Percentiles rank a stretch among this genome's conserved stretches.
Conservation (phyloP, 2,888 invertebrate species). For the Trachelus iudaicus region DNA sequence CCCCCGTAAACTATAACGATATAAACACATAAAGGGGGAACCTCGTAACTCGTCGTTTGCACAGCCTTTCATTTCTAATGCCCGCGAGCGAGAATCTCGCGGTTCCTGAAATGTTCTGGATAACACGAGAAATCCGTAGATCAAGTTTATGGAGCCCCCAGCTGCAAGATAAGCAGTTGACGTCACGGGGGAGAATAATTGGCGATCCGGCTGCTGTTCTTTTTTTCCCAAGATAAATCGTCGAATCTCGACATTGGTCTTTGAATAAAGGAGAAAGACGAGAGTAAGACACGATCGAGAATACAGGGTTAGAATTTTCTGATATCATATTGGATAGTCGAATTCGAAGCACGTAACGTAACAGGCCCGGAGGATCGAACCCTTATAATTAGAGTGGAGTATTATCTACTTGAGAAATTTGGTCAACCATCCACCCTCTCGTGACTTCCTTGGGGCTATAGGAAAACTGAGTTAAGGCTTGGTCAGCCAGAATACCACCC, state of each 20-base stretch:
- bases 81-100: constrained; percentile 7
- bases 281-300: too few species aligned
- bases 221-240: too few species aligned
- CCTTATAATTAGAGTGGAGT: constrained; percentile 46
- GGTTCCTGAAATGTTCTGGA: constrained; percentile 20
- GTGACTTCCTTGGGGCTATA: constrained; percentile 26
- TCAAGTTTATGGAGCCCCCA: constrained; percentile 48
- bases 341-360: constrained; percentile 19
- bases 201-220: neutral
- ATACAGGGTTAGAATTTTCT: too few species aligned
- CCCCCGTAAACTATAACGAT: constrained; percentile 7
- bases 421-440: constrained; percentile 43
- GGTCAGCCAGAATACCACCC: constrained; percentile 40
- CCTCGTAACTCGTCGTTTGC: constrained; percentile 48
- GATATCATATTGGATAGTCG: neutral
- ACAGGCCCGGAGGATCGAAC: constrained; percentile 37
- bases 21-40: constrained; percentile 19
- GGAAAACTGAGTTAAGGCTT: constrained; percentile 54
- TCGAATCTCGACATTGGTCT: too few species aligned
- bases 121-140: constrained; percentile 40
- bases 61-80: constrained; percentile 43
- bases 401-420: constrained; percentile 54
- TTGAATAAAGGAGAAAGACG: too few species aligned
- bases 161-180: neutral
- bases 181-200: neutral